These are phyloP conservation scores for Philereme transversata DNA, from an alignment of 2,888 invertebrate species.

Conservation along the genomic window DNA sequence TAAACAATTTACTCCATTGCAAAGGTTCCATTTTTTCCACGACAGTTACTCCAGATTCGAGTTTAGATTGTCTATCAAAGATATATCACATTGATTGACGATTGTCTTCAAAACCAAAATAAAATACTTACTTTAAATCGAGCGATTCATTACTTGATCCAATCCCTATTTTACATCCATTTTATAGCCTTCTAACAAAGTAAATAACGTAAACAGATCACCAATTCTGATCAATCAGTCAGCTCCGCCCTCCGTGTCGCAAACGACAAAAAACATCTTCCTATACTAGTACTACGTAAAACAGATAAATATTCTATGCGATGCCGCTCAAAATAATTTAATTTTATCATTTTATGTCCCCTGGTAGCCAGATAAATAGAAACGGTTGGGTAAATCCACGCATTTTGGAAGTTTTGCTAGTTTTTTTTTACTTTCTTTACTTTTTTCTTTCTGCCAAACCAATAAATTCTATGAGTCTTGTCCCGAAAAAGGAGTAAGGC, in stretches of 20 bases:
- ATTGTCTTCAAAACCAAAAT: slow-evolving; percentile 1
- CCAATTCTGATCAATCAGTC: slow-evolving; percentile 33
- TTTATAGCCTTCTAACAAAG: slow-evolving; percentile 26
- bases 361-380: slow-evolving; percentile 23
- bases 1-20: too few species aligned
- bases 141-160: slow-evolving; percentile 11
- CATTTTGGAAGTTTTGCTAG: too few species aligned
- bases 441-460: too few species aligned
- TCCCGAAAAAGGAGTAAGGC: too few species aligned
- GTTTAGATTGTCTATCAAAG: background rate
- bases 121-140: background rate
- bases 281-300: slow-evolving; percentile 44
- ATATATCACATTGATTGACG: background rate
- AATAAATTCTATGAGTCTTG: too few species aligned
- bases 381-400: slow-evolving; percentile 25
- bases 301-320: slow-evolving; percentile 58
- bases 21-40: too few species aligned
- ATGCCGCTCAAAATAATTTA: slow-evolving; percentile 44
- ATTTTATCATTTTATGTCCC: slow-evolving; percentile 44
- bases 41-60: too few species aligned
- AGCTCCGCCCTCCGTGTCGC: slow-evolving; percentile 33
- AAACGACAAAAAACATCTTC: slow-evolving; percentile 33
- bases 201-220: slow-evolving; percentile 34
- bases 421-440: too few species aligned
- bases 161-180: slow-evolving; percentile 13